Conservation (phyloP, 2,113 vertebrate genomes). For the Leucoraja erinaceus region DNA sequence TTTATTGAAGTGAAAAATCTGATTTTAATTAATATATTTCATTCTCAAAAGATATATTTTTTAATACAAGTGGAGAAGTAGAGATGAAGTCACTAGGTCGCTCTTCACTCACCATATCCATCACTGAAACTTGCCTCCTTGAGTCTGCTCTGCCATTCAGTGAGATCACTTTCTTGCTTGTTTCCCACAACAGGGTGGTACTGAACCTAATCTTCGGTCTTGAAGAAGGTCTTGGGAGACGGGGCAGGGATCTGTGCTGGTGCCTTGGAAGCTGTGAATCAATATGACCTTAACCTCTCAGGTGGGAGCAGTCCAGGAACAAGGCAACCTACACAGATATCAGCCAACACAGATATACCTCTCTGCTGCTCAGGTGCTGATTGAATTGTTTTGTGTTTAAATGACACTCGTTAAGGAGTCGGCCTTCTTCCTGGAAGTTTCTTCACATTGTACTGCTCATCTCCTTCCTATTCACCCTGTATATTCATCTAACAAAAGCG, state of each 20-base stretch:
- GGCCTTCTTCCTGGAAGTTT: background rate
- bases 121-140: background rate
- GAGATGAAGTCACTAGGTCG: background rate
- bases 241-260: too few species aligned
- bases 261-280: too few species aligned
- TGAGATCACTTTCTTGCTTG: too few species aligned
- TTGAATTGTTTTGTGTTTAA: background rate
- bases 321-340: background rate
- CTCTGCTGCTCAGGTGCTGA: background rate
- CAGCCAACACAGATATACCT: background rate
- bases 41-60: background rate
- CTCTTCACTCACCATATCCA: background rate
- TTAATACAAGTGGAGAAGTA: background rate
- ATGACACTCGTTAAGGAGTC: background rate
- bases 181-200: too few species aligned
- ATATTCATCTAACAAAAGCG: background rate
- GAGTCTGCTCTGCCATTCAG: too few species aligned
- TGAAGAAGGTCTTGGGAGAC: too few species aligned
- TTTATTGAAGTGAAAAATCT: background rate
- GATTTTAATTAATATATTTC: background rate
- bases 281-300: too few species aligned
- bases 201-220: too few species aligned
- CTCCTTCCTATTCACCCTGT: background rate
- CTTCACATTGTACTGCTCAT: background rate
- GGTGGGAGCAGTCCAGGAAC: too few species aligned